Conservation (phyloP, 2,797 vertebrate genomes). For the Gallirallus australis region DNA sequence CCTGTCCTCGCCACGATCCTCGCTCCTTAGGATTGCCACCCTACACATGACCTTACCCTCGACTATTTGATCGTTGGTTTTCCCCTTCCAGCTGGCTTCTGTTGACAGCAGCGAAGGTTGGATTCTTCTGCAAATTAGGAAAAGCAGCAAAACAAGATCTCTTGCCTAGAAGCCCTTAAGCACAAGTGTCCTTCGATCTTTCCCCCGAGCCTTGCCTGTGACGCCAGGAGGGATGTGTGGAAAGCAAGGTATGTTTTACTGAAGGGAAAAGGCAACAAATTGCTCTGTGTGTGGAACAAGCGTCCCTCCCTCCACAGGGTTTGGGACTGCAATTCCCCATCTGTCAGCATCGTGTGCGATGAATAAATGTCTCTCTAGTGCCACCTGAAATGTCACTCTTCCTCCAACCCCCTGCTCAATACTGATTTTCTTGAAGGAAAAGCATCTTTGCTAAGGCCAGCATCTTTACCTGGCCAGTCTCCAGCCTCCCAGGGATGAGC, state of each 20-base stretch:
- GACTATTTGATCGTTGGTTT: neutral
- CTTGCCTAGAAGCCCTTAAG: neutral
- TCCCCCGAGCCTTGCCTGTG: neutral
- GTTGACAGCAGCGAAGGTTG: neutral
- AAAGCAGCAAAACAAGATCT: neutral
- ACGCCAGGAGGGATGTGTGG: rapidly evolving
- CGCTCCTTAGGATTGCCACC: neutral
- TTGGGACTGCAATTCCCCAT: neutral
- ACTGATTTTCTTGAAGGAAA: neutral
- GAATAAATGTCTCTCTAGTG: neutral
- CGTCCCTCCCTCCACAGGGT: neutral
- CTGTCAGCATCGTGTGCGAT: neutral
- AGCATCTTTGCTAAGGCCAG: neutral
- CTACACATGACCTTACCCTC: neutral
- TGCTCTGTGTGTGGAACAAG: neutral
- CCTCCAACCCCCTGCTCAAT: neutral
- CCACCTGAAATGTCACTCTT: neutral
- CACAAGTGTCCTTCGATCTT: neutral
- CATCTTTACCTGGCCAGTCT: neutral
- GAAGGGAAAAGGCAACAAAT: neutral
- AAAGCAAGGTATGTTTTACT: neutral
- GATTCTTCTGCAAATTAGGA: neutral
- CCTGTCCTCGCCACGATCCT: neutral
- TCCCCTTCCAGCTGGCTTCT: neutral
- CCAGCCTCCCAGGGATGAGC: neutral